Evolutionary conservation across 2,113 vertebrate genomes (phyloP), one percentile per base, ranked within the genome.

Genomic region (Pao palembangensis): DNA sequence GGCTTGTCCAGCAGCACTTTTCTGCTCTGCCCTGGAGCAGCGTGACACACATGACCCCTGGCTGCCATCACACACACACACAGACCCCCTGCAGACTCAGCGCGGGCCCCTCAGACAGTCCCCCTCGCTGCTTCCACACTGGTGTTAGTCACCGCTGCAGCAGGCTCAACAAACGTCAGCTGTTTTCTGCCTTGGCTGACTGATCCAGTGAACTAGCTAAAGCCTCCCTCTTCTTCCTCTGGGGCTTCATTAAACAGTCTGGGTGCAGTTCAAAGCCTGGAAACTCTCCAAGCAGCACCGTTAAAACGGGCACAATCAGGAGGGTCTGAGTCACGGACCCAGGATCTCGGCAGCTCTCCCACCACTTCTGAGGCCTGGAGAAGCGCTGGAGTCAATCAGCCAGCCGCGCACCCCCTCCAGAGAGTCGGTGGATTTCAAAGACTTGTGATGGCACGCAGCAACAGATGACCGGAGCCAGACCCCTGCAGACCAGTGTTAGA

Each of bases 101-200:
- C n/a, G n/a, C n/a, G n/a, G n/a, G n/a, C n/a, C n/a, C n/a, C 88
- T 59, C 3, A 75, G 38, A 76, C 82, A 69, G 54, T 79, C 60
- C 61, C 60, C 55, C 44, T 17, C 44, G 8, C 44, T n/a, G 43
- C 48, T 76, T 68, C 50, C 64, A 43, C 64, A 72, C 16, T 66
- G 55, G 67, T 58, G 75, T 86, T 82, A 90, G 85, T 90, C 88
- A 90, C 60, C 55, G 50, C 57, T 59, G 53, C 57, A 55, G 70
- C 55, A 81, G 84, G 79, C 77, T 86, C 66, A 85, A 82, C 76
- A 80, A n/a, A n/a, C n/a, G n/a, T n/a, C n/a, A n/a, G n/a, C n/a
- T n/a, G n/a, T n/a, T n/a, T n/a, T n/a, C n/a, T n/a, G n/a, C n/a
- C n/a, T n/a, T n/a, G n/a, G n/a, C n/a, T n/a, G n/a, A n/a, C n/a